Percentiles rank a stretch among this genome's conserved stretches.
phyloP scores from a whole-genome alignment of 2,113 vertebrate genomes.

The Passer montanus region DNA sequence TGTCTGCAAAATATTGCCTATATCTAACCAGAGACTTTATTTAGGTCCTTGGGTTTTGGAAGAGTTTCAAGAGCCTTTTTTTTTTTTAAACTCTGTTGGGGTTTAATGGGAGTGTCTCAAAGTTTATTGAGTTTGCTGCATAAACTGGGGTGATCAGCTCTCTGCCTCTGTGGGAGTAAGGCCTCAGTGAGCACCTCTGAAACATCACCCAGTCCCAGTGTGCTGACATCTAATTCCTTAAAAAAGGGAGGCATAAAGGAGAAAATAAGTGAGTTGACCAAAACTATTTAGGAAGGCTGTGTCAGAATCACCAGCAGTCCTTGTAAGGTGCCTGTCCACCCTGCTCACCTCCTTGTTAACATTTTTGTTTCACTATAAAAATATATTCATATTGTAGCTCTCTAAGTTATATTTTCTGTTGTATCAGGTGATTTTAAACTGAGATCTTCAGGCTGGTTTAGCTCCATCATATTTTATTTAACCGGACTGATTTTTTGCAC shows the following conservation, averaged over 20 bases:
- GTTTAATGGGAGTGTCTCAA: background rate
- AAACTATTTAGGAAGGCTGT: background rate
- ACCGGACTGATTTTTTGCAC: background rate
- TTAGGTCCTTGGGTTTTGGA: background rate
- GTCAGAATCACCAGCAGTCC: background rate
- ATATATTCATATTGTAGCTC: accelerated
- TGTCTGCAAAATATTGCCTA: background rate
- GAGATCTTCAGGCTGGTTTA: background rate
- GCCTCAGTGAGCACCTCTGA: background rate
- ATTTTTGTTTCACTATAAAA: background rate
- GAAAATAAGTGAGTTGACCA: background rate
- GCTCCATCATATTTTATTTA: background rate
- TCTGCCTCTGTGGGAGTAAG: background rate
- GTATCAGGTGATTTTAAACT: background rate
- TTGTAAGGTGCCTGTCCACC: background rate
- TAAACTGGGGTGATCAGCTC: background rate
- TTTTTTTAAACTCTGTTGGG: background rate
- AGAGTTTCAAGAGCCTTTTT: background rate
- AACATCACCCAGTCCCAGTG: too few species aligned
- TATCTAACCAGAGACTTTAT: background rate
- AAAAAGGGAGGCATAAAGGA: background rate
- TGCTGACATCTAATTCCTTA: background rate
- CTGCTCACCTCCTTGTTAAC: background rate
- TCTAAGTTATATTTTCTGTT: background rate
- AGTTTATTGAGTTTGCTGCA: background rate